Conservation (phyloP, 2,888 invertebrate species). For the Fabriciana adippe region DNA sequence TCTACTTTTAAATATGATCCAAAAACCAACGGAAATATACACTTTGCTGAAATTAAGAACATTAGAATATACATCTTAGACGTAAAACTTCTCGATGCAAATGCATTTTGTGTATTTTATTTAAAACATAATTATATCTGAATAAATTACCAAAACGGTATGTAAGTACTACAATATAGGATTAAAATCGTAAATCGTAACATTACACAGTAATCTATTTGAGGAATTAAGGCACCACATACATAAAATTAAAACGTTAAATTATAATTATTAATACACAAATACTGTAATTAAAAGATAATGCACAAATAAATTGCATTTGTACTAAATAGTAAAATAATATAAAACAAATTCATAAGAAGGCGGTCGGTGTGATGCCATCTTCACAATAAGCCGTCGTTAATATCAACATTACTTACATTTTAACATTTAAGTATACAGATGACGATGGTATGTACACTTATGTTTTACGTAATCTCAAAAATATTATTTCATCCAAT, state of each 20-base stretch:
- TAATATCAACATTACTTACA: conserved; percentile 13
- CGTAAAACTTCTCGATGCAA: conserved; percentile 42
- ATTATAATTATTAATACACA: conserved; percentile 61
- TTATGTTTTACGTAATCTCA: conserved; percentile 36
- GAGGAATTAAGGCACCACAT: conserved; percentile 76
- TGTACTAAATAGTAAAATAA: conserved; percentile 49
- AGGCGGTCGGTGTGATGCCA: conserved; percentile 59
- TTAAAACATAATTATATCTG: conserved; percentile 35
- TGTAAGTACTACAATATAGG: conserved; percentile 27
- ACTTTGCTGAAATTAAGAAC: conserved; percentile 55
- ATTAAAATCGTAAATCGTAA: conserved; percentile 38
- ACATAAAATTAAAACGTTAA: conserved; percentile 61
- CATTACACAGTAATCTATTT: conserved; percentile 37
- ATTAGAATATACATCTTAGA: conserved; percentile 39
- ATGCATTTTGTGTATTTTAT: conserved; percentile 45
- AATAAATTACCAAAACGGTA: conserved; percentile 33
- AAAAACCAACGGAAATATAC: conserved; percentile 61
- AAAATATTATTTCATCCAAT: conserved; percentile 48
- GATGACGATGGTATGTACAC: conserved; percentile 32
- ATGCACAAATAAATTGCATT: conserved; percentile 53
- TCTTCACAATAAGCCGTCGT: conserved; percentile 37
- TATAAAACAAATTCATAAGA: conserved; percentile 42
- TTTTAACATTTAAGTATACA: conserved; percentile 19
- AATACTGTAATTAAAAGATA: conserved; percentile 62
- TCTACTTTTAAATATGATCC: conserved; percentile 51